Evolutionary conservation across 2,888 invertebrate genomes (phyloP).

Genomic region (Yponomeuta cagnagella): DNA sequence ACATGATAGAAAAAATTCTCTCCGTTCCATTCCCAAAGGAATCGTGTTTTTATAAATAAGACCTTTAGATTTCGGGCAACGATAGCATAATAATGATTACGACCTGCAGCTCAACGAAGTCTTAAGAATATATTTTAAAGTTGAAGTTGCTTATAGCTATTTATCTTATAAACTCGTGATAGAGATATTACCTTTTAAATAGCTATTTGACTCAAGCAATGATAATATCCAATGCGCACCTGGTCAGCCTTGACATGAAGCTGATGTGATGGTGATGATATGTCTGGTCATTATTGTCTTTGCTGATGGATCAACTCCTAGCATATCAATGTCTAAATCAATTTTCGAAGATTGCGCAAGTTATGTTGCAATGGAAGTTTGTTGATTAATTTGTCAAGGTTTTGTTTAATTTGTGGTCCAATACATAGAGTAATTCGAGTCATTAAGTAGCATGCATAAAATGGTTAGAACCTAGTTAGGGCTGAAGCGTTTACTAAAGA

Average conservation of each 20-base stretch:
- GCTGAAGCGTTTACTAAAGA: too few relatives aligned
- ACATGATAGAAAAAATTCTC: too few relatives aligned
- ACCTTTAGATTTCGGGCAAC: too few relatives aligned
- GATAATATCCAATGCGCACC: background rate
- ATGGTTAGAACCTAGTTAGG: too few relatives aligned
- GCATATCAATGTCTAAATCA: background rate
- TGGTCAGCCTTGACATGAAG: background rate
- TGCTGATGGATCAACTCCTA: background rate
- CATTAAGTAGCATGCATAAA: too few relatives aligned
- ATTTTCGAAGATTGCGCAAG: background rate
- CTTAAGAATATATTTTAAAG: too few relatives aligned
- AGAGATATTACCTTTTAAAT: background rate
- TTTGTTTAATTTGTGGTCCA: background rate
- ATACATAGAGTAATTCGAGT: too few relatives aligned
- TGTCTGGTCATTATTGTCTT: background rate
- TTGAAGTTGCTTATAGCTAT: background rate
- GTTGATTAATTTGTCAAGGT: background rate
- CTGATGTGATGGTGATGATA: background rate
- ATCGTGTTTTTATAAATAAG: too few relatives aligned
- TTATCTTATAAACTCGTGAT: background rate
- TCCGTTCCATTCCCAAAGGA: too few relatives aligned
- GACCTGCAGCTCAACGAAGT: too few relatives aligned
- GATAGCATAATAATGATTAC: too few relatives aligned
- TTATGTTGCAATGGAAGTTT: background rate
- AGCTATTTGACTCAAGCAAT: background rate